Conservation (phyloP, 2,888 invertebrate genomes). For the Rhagophthalmus giganteus region DNA sequence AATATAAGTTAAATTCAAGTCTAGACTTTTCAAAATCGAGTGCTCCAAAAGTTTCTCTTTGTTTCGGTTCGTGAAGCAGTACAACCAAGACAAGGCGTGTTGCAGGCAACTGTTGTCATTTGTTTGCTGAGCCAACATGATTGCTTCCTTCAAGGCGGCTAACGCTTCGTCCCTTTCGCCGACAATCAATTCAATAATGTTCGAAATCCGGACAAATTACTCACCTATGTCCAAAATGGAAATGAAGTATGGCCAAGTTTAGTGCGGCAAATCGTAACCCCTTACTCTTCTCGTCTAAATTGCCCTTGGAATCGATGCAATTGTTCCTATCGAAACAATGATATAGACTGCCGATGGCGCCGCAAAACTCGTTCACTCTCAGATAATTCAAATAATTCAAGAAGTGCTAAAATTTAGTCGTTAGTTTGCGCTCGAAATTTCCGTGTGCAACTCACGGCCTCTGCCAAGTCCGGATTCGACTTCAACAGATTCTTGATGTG, state of each 20-base stretch:
- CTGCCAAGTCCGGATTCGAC: slow-evolving; percentile 78
- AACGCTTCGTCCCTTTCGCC: slow-evolving; percentile 78
- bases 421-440: neutral
- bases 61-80: slow-evolving; percentile 60
- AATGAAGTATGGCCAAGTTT: slow-evolving; percentile 87
- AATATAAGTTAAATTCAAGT: slow-evolving; percentile 69
- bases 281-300: slow-evolving; percentile 61
- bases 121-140: slow-evolving; percentile 84
- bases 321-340: slow-evolving; percentile 78
- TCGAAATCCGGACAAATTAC: too few relatives aligned
- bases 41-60: slow-evolving; percentile 68
- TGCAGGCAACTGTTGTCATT: slow-evolving; percentile 85
- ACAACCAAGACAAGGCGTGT: slow-evolving; percentile 83
- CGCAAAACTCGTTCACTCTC: slow-evolving; percentile 84
- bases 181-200: too few relatives aligned
- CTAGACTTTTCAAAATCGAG: slow-evolving; percentile 69
- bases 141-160: slow-evolving; percentile 82
- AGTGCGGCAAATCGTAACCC: slow-evolving; percentile 86
- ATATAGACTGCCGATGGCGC: slow-evolving; percentile 76
- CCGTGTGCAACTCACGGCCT: slow-evolving; percentile 65
- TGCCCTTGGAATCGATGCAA: slow-evolving; percentile 55
- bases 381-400: slow-evolving; percentile 88
- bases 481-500: slow-evolving; percentile 72
- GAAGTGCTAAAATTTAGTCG: slow-evolving; percentile 73
- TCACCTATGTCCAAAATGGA: slow-evolving; percentile 81